Conservation (phyloP, 35 echinoderm and acorn worm species). For the Apostichopus californicus region DNA sequence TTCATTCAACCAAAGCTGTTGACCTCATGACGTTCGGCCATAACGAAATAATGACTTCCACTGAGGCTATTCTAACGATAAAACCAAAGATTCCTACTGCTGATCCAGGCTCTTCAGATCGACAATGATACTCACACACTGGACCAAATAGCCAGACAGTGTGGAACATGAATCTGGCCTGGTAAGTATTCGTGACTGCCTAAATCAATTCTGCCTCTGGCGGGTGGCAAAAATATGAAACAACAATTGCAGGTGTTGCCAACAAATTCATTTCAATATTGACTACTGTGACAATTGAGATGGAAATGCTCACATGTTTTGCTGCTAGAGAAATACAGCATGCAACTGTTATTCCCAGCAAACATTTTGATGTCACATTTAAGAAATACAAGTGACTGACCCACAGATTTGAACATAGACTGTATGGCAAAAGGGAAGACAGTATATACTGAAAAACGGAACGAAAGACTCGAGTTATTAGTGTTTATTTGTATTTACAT, state of each 20-base stretch:
- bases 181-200: slow-evolving; percentile 12
- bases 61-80: slow-evolving; percentile 10
- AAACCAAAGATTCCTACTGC: slow-evolving; percentile 17
- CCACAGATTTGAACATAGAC: not conserved
- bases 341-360: slow-evolving; percentile 2
- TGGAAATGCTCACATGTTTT: slow-evolving; percentile 17
- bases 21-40: not conserved
- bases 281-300: slow-evolving; percentile 9
- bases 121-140: slow-evolving; percentile 21
- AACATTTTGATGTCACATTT: slow-evolving; percentile 2
- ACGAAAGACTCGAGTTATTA: too few relatives aligned
- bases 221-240: slow-evolving; percentile 14
- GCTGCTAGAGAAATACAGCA: slow-evolving; percentile 11
- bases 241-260: not conserved
- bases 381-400: slow-evolving; percentile 2
- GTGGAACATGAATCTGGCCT: not conserved
- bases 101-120: slow-evolving; percentile 4
- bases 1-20: not conserved
- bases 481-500: too few relatives aligned
- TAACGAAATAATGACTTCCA: too few relatives aligned
- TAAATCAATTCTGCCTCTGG: slow-evolving; percentile 13
- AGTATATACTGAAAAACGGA: not conserved
- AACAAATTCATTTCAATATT: slow-evolving; percentile 17
- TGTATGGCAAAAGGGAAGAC: slow-evolving; percentile 9
- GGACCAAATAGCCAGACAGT: slow-evolving; percentile 17